Percentiles rank a stretch among this genome's conserved stretches.
Conservation (phyloP, 2,113 vertebrate species). For the Psophia crepitans region DNA sequence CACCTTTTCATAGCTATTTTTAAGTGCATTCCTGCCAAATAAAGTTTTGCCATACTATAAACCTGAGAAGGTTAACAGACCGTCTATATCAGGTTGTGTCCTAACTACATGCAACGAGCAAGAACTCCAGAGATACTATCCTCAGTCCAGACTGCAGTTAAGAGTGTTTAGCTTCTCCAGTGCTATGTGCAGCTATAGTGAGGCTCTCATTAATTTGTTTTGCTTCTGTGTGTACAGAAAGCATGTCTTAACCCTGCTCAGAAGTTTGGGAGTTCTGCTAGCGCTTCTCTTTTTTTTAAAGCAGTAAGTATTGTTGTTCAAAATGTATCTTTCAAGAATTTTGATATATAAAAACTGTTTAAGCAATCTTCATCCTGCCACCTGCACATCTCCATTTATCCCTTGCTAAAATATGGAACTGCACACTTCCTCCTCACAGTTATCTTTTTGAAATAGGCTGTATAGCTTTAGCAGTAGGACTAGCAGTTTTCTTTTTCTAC, state of each 20-base stretch:
- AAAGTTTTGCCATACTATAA: neutral
- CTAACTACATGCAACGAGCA: neutral
- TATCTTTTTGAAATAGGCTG: neutral
- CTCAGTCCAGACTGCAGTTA: neutral
- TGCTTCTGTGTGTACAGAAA: neutral
- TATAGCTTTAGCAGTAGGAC: neutral
- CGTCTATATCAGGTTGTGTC: neutral
- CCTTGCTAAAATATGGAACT: neutral
- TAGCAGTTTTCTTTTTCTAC: neutral
- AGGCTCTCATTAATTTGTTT: neutral
- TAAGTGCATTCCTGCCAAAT: neutral
- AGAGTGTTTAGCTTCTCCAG: neutral
- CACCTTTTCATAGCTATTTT: neutral
- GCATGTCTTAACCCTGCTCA: neutral
- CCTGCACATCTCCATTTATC: neutral
- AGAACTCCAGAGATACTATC: neutral
- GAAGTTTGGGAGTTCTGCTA: accelerated
- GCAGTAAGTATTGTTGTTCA: neutral
- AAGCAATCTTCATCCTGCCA: neutral
- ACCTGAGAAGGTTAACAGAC: neutral
- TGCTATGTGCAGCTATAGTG: neutral
- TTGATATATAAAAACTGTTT: neutral
- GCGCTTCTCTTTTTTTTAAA: neutral
- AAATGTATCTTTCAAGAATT: neutral
- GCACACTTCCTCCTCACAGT: neutral